Evolutionary conservation across 2,888 invertebrate genomes (phyloP).

Genomic region (Nomada hirtipes): DNA sequence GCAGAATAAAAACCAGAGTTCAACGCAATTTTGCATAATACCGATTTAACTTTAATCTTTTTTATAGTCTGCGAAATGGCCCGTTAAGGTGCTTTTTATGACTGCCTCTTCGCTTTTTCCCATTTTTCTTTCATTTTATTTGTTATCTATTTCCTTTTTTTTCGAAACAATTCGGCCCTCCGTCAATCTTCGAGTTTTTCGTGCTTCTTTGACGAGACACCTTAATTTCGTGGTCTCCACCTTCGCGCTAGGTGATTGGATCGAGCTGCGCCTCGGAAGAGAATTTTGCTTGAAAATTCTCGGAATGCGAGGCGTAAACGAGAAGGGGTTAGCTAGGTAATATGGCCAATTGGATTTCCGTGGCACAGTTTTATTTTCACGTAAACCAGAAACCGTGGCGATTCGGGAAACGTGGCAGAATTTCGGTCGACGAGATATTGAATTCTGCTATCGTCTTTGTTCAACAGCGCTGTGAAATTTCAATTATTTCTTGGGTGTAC

Average conservation of each 20-base stretch:
- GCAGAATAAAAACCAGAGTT: slow-evolving; percentile 57
- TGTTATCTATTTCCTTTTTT: background rate
- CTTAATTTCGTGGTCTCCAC: slow-evolving; percentile 9
- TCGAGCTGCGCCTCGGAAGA: background rate
- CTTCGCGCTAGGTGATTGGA: background rate
- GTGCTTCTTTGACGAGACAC: background rate
- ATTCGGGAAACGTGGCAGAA: background rate
- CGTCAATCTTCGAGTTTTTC: background rate
- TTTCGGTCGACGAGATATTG: background rate
- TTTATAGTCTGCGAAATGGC: slow-evolving; percentile 78
- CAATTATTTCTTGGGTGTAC: too few species aligned
- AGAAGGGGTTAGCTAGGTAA: background rate
- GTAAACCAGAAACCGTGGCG: background rate
- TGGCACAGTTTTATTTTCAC: slow-evolving; percentile 5
- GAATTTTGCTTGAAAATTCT: background rate
- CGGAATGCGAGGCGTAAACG: slow-evolving; percentile 9
- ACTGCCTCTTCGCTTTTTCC: slow-evolving; percentile 28
- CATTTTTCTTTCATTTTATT: background rate
- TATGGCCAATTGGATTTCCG: slow-evolving; percentile 7
- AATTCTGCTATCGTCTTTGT: too few species aligned
- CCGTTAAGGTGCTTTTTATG: slow-evolving; percentile 77
- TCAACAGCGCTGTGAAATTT: too few species aligned
- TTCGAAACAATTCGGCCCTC: background rate
- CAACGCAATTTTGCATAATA: slow-evolving; percentile 79
- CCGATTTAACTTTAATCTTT: slow-evolving; percentile 80